A percentile compares a stretch with the other conserved stretches of the same genome.
These are phyloP conservation scores for Lepidochitona cinerea DNA, from an alignment of 2,888 invertebrate species.

Conservation along the genomic window DNA sequence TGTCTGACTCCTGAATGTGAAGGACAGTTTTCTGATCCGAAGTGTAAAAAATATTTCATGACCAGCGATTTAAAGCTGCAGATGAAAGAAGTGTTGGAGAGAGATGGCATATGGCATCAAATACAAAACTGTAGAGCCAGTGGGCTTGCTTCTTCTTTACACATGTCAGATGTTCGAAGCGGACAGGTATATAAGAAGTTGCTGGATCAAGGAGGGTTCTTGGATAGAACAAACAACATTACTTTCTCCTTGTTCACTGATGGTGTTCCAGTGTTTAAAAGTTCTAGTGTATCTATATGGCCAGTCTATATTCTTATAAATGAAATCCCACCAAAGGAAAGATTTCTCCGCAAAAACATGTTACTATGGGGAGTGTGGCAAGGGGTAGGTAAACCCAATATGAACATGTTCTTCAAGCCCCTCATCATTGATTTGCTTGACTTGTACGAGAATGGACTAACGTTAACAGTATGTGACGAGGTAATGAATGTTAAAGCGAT, in stretches of 20 bases:
- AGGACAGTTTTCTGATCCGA: background rate
- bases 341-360: conserved; percentile 25
- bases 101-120: conserved; percentile 8
- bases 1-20: background rate
- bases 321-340: conserved; percentile 23
- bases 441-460: conserved; percentile 14
- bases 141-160: background rate
- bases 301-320: conserved; percentile 27
- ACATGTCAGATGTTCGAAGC: background rate
- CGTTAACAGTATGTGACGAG: background rate
- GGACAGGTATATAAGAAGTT: conserved; percentile 20
- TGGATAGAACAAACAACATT: conserved; percentile 27
- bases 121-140: background rate
- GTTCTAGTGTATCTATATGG: conserved; percentile 28
- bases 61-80: background rate
- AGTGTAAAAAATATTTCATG: background rate
- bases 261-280: too few species aligned
- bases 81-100: background rate
- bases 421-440: conserved; percentile 21
- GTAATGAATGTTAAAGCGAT: conserved; percentile 17
- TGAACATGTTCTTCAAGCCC: conserved; percentile 28
- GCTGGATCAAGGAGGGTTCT: conserved; percentile 17
- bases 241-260: too few species aligned
- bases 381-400: conserved; percentile 28
- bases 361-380: conserved; percentile 25